Conservation (phyloP, 2,888 invertebrate genomes). For the Coecobrya sp. region DNA sequence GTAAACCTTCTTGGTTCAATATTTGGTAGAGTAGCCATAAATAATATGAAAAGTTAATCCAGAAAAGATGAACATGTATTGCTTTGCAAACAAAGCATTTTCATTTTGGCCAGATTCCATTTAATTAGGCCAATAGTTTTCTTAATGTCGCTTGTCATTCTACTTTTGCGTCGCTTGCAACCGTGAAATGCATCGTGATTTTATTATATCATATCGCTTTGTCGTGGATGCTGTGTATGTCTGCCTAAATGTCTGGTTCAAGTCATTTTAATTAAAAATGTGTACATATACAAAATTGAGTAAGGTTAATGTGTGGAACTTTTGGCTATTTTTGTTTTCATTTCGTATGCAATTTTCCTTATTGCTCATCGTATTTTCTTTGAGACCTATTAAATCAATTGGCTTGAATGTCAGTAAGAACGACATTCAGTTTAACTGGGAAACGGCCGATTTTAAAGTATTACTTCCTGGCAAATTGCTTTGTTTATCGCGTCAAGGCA, state of each 20-base stretch:
- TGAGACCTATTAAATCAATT: too few relatives aligned
- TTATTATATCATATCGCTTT: background rate
- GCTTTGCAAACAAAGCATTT: slow-evolving; percentile 29
- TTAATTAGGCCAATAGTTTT: slow-evolving; percentile 71
- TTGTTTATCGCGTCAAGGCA: too few relatives aligned
- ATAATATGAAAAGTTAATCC: background rate
- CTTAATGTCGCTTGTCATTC: background rate
- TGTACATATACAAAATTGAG: background rate
- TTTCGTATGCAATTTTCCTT: background rate
- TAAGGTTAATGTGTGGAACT: background rate
- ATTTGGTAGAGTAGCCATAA: background rate
- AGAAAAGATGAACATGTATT: background rate
- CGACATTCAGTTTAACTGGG: too few relatives aligned
- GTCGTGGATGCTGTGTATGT: background rate
- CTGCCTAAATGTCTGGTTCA: background rate
- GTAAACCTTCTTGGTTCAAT: background rate
- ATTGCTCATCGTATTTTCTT: too few relatives aligned
- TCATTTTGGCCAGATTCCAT: slow-evolving; percentile 75
- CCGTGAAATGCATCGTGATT: background rate
- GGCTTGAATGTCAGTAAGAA: too few relatives aligned
- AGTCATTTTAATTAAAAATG: background rate
- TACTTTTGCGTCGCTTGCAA: background rate
- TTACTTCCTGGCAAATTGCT: too few relatives aligned
- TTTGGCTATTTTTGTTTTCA: background rate
- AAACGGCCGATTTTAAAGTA: too few relatives aligned